Evolutionary conservation across 1,140 invertebrate species (phyloP).

Genomic region (Dinoponera quadriceps): DNA sequence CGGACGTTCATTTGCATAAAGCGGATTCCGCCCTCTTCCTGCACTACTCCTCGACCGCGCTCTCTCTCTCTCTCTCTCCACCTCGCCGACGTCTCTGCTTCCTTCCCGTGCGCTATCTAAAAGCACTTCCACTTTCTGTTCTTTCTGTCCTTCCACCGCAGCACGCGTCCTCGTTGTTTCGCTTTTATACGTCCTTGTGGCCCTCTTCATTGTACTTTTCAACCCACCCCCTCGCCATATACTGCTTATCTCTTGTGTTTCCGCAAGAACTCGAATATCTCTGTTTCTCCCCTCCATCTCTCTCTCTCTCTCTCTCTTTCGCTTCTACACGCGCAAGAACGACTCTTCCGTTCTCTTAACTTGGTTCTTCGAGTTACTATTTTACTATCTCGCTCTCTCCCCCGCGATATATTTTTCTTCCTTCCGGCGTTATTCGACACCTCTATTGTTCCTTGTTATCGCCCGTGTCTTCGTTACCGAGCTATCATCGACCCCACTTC

Average conservation of each 20-base stretch:
- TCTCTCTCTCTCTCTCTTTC: no score
- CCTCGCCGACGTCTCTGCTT: neutral
- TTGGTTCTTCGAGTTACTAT: constrained; percentile 48
- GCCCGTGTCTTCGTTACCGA: constrained; percentile 40
- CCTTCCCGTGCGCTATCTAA: constrained; percentile 50
- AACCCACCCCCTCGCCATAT: constrained; percentile 20
- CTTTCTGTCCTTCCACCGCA: neutral
- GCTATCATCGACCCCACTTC: neutral
- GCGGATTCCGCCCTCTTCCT: constrained; percentile 14
- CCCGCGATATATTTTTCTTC: constrained; percentile 11
- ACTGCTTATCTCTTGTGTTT: constrained; percentile 47
- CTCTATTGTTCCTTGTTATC: constrained; percentile 51
- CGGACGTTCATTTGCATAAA: constrained; percentile 61
- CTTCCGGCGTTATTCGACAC: constrained; percentile 23
- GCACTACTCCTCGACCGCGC: neutral
- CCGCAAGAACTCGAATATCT: constrained; percentile 39
- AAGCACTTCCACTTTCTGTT: constrained; percentile 42
- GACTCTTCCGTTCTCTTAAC: constrained; percentile 34
- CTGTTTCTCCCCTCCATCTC: neutral
- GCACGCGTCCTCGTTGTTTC: constrained; percentile 36
- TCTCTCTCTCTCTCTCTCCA: no score
- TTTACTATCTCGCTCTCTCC: constrained; percentile 35
- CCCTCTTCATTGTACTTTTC: constrained; percentile 35
- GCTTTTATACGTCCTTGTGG: constrained; percentile 15
- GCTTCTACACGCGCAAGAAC: constrained; percentile 38